Conservation (phyloP, 2,888 invertebrate genomes). For the Amaurobius ferox region DNA sequence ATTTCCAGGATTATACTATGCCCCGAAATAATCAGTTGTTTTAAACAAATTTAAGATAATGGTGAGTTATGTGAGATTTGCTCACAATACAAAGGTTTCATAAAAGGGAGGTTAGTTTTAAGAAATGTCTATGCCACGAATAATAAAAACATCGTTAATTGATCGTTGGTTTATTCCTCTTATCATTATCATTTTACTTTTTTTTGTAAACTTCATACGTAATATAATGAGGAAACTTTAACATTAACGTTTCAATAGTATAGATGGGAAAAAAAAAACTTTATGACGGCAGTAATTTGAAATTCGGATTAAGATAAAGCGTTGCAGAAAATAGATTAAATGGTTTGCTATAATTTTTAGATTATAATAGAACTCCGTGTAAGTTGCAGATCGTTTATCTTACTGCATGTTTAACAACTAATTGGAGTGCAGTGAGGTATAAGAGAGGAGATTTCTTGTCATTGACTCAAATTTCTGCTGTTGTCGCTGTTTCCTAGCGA, state of each 20-base stretch:
- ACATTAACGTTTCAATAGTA: not conserved
- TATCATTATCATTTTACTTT: not conserved
- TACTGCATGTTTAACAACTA: no score
- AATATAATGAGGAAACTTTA: not conserved
- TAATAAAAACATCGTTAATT: conserved; percentile 2
- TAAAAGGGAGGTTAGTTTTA: not conserved
- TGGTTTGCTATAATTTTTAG: no score
- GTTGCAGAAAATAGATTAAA: no score
- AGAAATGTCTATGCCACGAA: not conserved
- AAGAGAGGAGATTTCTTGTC: no score
- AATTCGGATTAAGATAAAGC: no score
- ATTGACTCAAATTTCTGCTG: no score
- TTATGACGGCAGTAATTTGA: no score
- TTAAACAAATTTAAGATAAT: not conserved
- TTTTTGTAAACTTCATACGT: not conserved
- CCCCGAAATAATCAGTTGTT: not conserved
- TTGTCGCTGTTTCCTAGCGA: no score
- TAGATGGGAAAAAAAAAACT: no score
- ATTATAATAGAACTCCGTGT: no score
- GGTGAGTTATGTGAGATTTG: not conserved
- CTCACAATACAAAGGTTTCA: not conserved
- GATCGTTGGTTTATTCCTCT: not conserved
- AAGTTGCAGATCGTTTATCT: no score
- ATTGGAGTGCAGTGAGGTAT: no score
- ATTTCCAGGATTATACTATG: not conserved